Conservation (phyloP, 23 tunicate species). For the Halocynthia aurantium region DNA sequence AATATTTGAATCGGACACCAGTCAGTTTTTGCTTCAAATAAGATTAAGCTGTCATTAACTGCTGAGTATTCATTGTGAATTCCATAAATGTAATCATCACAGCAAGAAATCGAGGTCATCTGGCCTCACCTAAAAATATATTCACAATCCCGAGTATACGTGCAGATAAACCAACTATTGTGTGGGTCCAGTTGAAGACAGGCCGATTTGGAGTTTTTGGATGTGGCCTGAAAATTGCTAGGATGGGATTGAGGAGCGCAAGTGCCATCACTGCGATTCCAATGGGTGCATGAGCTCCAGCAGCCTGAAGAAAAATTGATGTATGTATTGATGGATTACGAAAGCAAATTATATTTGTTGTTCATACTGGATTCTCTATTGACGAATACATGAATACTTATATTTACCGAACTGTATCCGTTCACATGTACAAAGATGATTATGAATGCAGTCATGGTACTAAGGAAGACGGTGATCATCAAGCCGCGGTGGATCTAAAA, state of each 20-base stretch:
- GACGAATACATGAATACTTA: background rate
- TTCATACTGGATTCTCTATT: too few species aligned
- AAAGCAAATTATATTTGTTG: too few species aligned
- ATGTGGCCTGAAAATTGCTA: slow-evolving; percentile 76
- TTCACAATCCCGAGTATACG: slow-evolving; percentile 34
- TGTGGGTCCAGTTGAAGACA: slow-evolving; percentile 56
- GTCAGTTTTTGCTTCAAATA: background rate
- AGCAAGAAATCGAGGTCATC: background rate
- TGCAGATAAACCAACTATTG: slow-evolving; percentile 40
- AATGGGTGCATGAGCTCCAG: slow-evolving; percentile 66
- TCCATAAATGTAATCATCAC: background rate
- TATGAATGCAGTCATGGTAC: slow-evolving; percentile 48
- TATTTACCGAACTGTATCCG: slow-evolving; percentile 52
- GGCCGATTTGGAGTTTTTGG: slow-evolving; percentile 38
- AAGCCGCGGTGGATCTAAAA: slow-evolving; percentile 46
- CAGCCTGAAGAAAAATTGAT: slow-evolving; percentile 15
- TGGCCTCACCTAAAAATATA: slow-evolving; percentile 56
- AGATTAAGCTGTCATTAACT: background rate
- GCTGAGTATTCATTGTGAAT: background rate
- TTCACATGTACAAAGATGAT: slow-evolving; percentile 36
- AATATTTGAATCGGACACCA: background rate
- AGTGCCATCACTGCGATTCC: slow-evolving; percentile 68
- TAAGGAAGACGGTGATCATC: slow-evolving; percentile 38
- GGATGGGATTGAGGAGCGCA: slow-evolving; percentile 53
- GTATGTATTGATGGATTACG: too few species aligned